Evolutionary conservation across 1,140 invertebrate species (phyloP).

Genomic region (Drosophila punjabiensis): DNA sequence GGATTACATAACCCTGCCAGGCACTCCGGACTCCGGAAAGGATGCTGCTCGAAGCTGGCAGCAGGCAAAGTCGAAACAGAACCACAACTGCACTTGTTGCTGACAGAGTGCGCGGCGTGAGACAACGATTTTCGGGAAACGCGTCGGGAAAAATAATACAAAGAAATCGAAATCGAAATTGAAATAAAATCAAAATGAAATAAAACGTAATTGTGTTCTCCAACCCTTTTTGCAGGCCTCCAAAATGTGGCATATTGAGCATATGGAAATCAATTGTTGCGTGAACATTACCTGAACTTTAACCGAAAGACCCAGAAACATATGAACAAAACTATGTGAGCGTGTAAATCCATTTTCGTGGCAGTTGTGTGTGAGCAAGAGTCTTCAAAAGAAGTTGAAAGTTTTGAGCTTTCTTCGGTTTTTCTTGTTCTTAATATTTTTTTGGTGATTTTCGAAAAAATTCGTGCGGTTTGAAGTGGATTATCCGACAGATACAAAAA

Average conservation of each 20-base stretch:
- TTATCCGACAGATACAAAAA: constrained; percentile 76
- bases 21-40: constrained; percentile 10
- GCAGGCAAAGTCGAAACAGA: constrained; percentile 54
- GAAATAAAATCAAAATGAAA: background rate
- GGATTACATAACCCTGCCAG: constrained; percentile 63
- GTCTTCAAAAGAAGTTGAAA: constrained; percentile 30
- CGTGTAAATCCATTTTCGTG: constrained; percentile 9
- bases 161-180: background rate
- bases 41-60: constrained; percentile 43
- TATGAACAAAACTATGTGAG: constrained; percentile 55
- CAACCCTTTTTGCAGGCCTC: constrained; percentile 30
- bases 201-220: background rate
- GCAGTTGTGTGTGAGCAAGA: constrained; percentile 24
- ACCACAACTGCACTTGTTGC: constrained; percentile 78
- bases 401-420: constrained; percentile 22
- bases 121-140: background rate
- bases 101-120: constrained; percentile 52
- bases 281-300: constrained; percentile 63
- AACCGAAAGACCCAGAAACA: constrained; percentile 12
- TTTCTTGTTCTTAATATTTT: constrained; percentile 8
- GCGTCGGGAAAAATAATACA: constrained; percentile 24
- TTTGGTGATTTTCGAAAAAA: constrained; percentile 9
- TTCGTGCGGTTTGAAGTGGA: constrained; percentile 53
- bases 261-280: constrained; percentile 61
- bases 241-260: constrained; percentile 69